Base-by-base conservation (phyloP, 2,888 invertebrate species). In the Brassicogethes aeneus region DNA sequence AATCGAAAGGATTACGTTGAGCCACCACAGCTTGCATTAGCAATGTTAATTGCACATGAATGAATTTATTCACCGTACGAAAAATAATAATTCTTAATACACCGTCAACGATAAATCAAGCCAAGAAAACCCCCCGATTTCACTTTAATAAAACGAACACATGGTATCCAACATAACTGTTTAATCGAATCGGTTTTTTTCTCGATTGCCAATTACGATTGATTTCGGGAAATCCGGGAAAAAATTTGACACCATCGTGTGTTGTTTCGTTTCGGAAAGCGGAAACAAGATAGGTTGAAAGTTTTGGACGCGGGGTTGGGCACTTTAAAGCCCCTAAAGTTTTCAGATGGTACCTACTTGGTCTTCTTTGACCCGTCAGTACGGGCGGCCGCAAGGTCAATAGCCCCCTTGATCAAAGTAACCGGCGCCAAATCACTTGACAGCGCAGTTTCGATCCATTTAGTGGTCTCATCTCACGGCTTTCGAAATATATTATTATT, bases 391-490 rank as follows among this genome's bases (percentile, higher is more conserved):
- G 41, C 42, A 32, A 47, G 51, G 51, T 51, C 51, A 51, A 51
- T 48, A 51, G 44, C 51, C 47, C 47, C 42, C 44, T 48, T 51
- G 51, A 51, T 51, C 49, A 49, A 49, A 51, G 51, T 47, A 43
- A 47, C 51, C 46, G 51, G 51, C 51, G 51, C 51, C 51, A 49
- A 51, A 51, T 49, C 51, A 49, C 47, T 48, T 47, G 37, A 39
- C 36, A 44, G 44, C 47, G 50, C 50, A 50, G 50, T 54, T 52
- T 51, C 49, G 52, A 55, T 52, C 50, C 48, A 51, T 53, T 51
- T 52, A 46, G 51, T 48, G 55, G 51, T 52, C 47, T 44, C 49
- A 49, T 47, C 45, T 37, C 37, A 32, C 37, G 35, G 39, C 38
- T 35, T 46, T 53, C 50, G 47, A 51, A 49, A 51, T 45, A 44